These are phyloP conservation scores for Colletes collaris DNA, from an alignment of 2,888 invertebrate genomes.

Conservation along the genomic window DNA sequence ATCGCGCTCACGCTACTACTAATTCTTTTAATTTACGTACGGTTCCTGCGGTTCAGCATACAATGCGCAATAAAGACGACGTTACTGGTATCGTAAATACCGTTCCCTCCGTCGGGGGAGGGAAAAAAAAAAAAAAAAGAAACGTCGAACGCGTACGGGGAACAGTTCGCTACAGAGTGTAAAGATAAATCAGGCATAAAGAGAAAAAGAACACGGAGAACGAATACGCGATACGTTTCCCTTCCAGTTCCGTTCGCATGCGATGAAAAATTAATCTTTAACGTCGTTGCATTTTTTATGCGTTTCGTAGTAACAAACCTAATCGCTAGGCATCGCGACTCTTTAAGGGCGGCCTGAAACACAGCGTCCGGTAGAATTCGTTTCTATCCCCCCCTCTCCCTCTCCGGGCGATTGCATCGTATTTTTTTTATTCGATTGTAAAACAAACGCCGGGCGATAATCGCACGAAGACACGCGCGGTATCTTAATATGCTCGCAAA, in stretches of 20 bases:
- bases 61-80: background rate
- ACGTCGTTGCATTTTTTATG: background rate
- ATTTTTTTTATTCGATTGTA: constrained; percentile 40
- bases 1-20: background rate
- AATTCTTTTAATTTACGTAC: background rate
- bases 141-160: too few species aligned
- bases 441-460: constrained; percentile 59
- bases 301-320: background rate
- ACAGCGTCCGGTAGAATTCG: background rate
- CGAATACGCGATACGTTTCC: background rate
- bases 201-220: background rate
- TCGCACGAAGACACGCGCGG: constrained; percentile 70
- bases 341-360: too few species aligned
- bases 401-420: constrained; percentile 4
- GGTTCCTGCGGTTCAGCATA: background rate
- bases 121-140: too few species aligned
- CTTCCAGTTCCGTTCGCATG: too few species aligned
- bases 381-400: background rate
- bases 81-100: background rate
- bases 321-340: background rate
- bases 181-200: background rate
- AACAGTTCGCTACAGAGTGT: background rate
- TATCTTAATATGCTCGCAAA: constrained; percentile 66
- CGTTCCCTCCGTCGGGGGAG: too few species aligned
- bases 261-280: constrained; percentile 18